Evolutionary conservation across 2,888 invertebrate species (phyloP).

Genomic region (Subacronicta megacephala): DNA sequence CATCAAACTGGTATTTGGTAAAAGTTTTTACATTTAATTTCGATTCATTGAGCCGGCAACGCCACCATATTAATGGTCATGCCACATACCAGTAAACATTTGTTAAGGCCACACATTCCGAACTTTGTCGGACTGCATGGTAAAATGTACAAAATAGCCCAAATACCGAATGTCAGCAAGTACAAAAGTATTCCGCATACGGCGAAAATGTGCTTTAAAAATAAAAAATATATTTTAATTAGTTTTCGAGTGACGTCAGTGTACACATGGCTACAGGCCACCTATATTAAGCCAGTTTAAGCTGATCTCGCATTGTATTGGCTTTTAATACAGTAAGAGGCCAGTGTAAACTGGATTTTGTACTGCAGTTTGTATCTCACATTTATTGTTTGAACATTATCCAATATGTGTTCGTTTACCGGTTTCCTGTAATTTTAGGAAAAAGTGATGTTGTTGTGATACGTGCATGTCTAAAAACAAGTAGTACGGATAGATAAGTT

Average conservation of each 20-base stretch:
- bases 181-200: conserved; percentile 3
- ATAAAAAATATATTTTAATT: conserved; percentile 11
- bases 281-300: too few relatives aligned
- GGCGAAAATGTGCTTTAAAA: conserved; percentile 13
- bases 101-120: conserved; percentile 9
- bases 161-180: conserved; percentile 30
- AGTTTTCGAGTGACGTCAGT: conserved; percentile 2
- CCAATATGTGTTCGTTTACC: background rate
- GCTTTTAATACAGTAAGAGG: too few relatives aligned
- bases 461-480: too few relatives aligned
- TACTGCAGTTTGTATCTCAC: background rate
- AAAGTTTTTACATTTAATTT: conserved; percentile 58
- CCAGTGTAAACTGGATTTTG: too few relatives aligned
- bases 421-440: background rate
- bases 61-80: conserved; percentile 54
- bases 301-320: too few relatives aligned
- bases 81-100: conserved; percentile 55
- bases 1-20: conserved; percentile 13
- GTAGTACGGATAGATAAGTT: too few relatives aligned
- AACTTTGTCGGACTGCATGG: conserved; percentile 3
- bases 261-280: too few relatives aligned
- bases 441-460: background rate
- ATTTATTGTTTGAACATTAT: background rate
- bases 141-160: conserved; percentile 12
- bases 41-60: conserved; percentile 60